Conservation (phyloP, 2,797 vertebrate genomes). For the Hippocampus kuda region DNA sequence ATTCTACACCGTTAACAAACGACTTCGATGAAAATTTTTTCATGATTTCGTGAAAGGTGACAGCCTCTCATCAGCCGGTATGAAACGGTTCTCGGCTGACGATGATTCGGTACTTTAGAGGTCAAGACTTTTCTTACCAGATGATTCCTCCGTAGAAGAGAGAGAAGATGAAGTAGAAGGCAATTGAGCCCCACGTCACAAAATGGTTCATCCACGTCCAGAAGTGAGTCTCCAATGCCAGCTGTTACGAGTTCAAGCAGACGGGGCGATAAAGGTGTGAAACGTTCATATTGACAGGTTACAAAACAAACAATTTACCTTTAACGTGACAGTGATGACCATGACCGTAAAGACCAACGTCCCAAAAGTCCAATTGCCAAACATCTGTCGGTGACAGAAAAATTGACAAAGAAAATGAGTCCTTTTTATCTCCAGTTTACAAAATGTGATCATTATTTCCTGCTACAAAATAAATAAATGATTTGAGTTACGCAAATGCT, state of each 20-base stretch:
- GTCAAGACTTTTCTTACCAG: slow-evolving; percentile 65
- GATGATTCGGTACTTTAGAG: background rate
- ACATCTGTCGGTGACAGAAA: slow-evolving; percentile 72
- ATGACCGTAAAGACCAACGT: slow-evolving; percentile 96
- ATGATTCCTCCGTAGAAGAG: slow-evolving; percentile 96
- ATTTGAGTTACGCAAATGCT: background rate
- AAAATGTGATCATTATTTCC: background rate
- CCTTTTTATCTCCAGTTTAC: background rate
- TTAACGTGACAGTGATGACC: slow-evolving; percentile 95
- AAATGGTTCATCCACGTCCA: slow-evolving; percentile 99
- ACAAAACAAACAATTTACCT: slow-evolving; percentile 65
- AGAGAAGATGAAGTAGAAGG: slow-evolving; percentile 97
- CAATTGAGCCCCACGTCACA: slow-evolving; percentile 96
- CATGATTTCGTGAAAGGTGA: too few species aligned
- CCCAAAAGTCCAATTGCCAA: slow-evolving; percentile 98
- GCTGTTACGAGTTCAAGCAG: slow-evolving; percentile 53
- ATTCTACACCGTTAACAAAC: too few species aligned
- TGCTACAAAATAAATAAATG: background rate
- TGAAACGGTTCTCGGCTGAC: background rate
- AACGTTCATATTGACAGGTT: slow-evolving; percentile 10
- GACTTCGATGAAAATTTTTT: too few species aligned
- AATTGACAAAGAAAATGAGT: background rate
- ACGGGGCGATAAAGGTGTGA: slow-evolving; percentile 6
- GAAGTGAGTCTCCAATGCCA: slow-evolving; percentile 94
- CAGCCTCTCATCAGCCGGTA: too few species aligned